phyloP scores from a whole-genome alignment of 2,113 vertebrate species.

The Prunella fulvescens region DNA sequence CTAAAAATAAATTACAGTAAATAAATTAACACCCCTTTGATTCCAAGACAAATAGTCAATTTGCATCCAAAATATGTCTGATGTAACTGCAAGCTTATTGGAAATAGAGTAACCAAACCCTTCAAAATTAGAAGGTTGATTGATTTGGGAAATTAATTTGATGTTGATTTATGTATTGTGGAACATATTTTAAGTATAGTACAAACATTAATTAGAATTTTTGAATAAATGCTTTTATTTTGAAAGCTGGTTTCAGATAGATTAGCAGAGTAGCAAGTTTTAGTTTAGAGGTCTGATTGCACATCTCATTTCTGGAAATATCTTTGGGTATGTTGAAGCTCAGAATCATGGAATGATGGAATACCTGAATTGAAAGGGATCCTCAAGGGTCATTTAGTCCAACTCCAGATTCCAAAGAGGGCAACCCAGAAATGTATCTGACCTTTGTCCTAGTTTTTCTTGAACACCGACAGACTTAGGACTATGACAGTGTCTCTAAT shows the following conservation, averaged over 20 bases:
- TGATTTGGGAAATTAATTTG: not conserved
- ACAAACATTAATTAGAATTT: not conserved
- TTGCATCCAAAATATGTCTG: not conserved
- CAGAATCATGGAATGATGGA: not conserved
- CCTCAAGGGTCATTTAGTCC: accelerated
- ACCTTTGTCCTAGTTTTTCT: accelerated
- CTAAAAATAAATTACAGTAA: not conserved
- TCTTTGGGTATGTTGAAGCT: not conserved
- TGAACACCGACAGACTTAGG: not conserved
- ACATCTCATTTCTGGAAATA: not conserved
- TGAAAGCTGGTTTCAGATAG: not conserved
- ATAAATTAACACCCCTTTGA: not conserved
- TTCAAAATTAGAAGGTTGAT: not conserved
- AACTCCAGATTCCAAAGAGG: not conserved
- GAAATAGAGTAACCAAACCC: not conserved
- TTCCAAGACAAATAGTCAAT: not conserved
- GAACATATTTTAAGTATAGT: not conserved
- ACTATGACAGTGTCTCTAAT: not conserved
- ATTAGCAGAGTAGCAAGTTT: not conserved
- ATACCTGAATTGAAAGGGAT: not conserved
- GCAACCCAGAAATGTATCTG: not conserved
- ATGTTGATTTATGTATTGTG: not conserved
- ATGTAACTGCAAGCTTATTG: not conserved
- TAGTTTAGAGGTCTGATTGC: not conserved
- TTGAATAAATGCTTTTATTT: not conserved